phyloP scores from a whole-genome alignment of 2,113 vertebrate species.

The Papio anubis region DNA sequence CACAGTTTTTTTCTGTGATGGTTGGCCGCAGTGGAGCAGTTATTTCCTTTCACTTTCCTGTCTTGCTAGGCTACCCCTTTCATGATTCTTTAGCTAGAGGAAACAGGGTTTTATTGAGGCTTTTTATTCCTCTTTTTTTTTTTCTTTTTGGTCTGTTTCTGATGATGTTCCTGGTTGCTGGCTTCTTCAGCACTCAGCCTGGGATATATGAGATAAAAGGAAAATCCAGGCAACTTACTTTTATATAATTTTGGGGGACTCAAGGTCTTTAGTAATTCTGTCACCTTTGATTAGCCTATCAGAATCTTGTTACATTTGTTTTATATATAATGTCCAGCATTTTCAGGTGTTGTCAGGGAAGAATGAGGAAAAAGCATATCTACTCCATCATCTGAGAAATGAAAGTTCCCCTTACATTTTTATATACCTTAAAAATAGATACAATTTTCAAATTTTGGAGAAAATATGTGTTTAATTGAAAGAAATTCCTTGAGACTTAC shows the following conservation, averaged over 20 bases:
- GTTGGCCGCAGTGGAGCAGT: background rate
- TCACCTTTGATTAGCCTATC: background rate
- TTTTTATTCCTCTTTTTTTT: background rate
- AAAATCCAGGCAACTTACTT: background rate
- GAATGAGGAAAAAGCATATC: background rate
- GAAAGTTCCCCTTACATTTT: background rate
- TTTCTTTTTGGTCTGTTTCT: background rate
- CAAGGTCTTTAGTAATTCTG: background rate
- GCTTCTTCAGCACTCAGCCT: background rate
- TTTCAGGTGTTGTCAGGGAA: background rate
- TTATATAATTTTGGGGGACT: fast-evolving
- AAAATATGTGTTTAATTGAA: background rate
- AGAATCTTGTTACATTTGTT: background rate
- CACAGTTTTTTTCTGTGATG: background rate
- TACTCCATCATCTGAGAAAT: background rate
- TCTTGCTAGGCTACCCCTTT: background rate
- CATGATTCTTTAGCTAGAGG: background rate
- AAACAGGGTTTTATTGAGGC: background rate
- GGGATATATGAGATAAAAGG: background rate
- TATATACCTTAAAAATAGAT: background rate
- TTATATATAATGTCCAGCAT: background rate
- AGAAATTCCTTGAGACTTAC: background rate
- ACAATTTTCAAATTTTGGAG: background rate
- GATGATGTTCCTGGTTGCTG: background rate
- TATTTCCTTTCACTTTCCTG: background rate